Percentiles rank a stretch among this genome's conserved stretches.
These are phyloP conservation scores for Phrixothrix hirtus DNA, from an alignment of 2,888 invertebrate species.

Conservation along the genomic window DNA sequence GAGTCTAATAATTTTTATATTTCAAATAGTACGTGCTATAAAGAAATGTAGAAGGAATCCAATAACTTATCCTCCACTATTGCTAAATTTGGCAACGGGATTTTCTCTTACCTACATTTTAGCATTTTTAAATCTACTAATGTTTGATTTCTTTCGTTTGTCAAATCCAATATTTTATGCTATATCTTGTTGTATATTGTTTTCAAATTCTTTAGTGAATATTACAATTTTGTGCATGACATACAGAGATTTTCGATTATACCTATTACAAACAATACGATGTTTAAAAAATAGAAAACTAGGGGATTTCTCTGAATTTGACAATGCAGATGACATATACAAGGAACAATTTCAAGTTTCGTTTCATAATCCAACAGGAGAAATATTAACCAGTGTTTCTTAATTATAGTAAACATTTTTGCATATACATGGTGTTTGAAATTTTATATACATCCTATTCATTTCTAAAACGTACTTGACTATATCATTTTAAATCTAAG, in stretches of 20 bases:
- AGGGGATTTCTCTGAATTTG: background rate
- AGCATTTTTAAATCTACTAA: background rate
- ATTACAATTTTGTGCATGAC: slow-evolving; percentile 4
- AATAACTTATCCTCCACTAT: background rate
- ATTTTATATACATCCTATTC: no score
- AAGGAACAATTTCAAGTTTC: slow-evolving; percentile 1
- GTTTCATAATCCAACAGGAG: slow-evolving; percentile 6
- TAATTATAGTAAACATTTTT: background rate
- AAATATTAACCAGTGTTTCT: slow-evolving; percentile 2
- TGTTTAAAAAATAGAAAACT: background rate
- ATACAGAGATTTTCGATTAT: slow-evolving; percentile 9
- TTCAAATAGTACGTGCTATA: slow-evolving; percentile 1
- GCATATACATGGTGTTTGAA: no score
- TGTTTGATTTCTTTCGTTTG: background rate
- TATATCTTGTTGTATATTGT: background rate
- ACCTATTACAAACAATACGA: slow-evolving; percentile 1
- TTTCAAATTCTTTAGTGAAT: slow-evolving; percentile 13
- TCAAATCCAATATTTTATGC: background rate
- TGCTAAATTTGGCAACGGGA: slow-evolving; percentile 3
- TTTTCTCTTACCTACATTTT: slow-evolving; percentile 3
- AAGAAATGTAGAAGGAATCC: slow-evolving; percentile 6
- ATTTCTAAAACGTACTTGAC: no score
- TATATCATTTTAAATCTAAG: no score
- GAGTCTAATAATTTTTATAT: background rate
- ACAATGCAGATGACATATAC: background rate